Evolutionary conservation across 2,888 invertebrate species (phyloP), one percentile per base, ranked within the genome.

Genomic region (Margaritifera margaritifera): DNA sequence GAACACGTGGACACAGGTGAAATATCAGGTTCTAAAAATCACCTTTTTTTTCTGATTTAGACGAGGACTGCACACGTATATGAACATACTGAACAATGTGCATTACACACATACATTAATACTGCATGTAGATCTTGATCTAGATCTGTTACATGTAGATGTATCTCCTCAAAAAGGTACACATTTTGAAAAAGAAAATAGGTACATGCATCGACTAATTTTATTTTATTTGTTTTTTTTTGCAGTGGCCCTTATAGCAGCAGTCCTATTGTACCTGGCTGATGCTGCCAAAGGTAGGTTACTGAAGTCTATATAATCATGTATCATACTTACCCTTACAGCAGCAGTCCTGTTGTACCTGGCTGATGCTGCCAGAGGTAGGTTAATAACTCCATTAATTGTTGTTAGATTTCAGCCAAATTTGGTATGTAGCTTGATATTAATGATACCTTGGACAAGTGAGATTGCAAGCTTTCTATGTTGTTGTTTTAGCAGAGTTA

Each of bases 191-290:
- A 15, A 42, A 42, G 15, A 42, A 42, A 42, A 42, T 2, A 15
- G 42, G 11, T 42, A 42, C 42, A 42, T 42, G 3, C 42, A 42
- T 42, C 42, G 15, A 3, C 42, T 42, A 15, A 42, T 42, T 3
- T 42, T 42, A 42, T 20, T 42, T 20, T 42, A 4, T 53, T 53
- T 62, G 42, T 42, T 60, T 69, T 52, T 59, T 56, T 62, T 81
- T 83, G 63, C 86, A 88, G 87, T 89, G 67, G 86, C 89, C 6
- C 75, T 90, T 58, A 83, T 89, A 27, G 84, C 86, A 61, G 80
- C 83, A 24, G 86, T 87, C 18, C 51, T 86, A 22, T 80, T 90
- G 57, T 90, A 88, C 72, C 74, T 90, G 31, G 62, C 84, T 42
- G 89, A 90, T 81, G 83, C 86, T 24, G 75, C 87, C 1, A 78